phyloP scores from a whole-genome alignment of 2,888 invertebrate species.

The Tenthredo distinguenda region DNA sequence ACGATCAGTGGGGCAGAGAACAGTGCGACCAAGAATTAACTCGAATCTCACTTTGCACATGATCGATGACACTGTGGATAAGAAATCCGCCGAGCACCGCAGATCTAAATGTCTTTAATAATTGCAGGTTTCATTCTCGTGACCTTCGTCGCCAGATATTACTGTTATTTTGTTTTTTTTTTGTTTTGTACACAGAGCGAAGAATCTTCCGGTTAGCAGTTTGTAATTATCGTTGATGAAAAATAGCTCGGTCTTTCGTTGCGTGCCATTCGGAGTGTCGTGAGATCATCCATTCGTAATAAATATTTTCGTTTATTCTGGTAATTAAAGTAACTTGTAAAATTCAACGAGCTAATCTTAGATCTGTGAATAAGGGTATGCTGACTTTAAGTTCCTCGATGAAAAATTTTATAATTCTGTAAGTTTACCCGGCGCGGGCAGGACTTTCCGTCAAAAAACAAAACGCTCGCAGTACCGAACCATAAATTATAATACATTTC shows the following conservation, averaged over 20 bases:
- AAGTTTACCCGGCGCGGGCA: neutral
- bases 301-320: constrained; percentile 16
- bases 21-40: neutral
- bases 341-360: constrained; percentile 13
- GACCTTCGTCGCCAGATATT: neutral
- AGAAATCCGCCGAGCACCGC: neutral
- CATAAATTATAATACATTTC: neutral
- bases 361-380: neutral
- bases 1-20: constrained; percentile 9
- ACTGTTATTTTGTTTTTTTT: neutral
- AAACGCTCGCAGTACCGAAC: neutral
- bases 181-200: neutral
- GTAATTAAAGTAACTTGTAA: constrained; percentile 33
- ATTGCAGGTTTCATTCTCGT: neutral
- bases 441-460: neutral
- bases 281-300: constrained; percentile 36
- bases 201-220: neutral
- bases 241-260: neutral
- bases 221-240: neutral
- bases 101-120: neutral
- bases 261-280: constrained; percentile 36
- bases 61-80: neutral
- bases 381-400: neutral
- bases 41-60: neutral
- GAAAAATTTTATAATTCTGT: neutral